phyloP scores from a whole-genome alignment of 1,140 invertebrate genomes.

The Himalopsyche phryganea region DNA sequence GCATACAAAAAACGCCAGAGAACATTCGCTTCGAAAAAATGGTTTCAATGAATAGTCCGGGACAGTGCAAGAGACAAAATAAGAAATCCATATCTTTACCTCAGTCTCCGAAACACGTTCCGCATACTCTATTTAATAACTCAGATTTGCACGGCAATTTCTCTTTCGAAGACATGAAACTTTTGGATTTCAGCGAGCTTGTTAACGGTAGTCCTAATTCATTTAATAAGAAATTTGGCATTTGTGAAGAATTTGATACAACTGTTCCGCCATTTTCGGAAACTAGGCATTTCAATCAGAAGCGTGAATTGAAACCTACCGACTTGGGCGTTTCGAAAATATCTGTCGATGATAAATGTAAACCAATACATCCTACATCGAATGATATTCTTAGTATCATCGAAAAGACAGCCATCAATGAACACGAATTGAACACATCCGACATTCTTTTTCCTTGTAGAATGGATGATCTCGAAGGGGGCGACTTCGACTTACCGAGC shows the following conservation, averaged over 20 bases:
- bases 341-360: neutral
- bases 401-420: slow-evolving; percentile 9
- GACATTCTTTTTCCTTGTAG: slow-evolving; percentile 13
- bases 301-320: slow-evolving; percentile 1
- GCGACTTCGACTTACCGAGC: slow-evolving; percentile 28
- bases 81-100: slow-evolving; percentile 27
- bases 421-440: slow-evolving; percentile 17
- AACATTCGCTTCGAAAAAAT: too few species aligned
- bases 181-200: slow-evolving; percentile 24
- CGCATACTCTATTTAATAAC: neutral
- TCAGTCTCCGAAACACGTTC: slow-evolving; percentile 17
- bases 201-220: slow-evolving; percentile 21
- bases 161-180: slow-evolving; percentile 27
- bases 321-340: neutral
- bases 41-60: too few species aligned
- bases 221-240: slow-evolving; percentile 28
- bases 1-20: too few species aligned
- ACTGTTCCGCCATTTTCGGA: slow-evolving; percentile 2
- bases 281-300: slow-evolving; percentile 4
- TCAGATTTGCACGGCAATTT: slow-evolving; percentile 22
- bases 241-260: slow-evolving; percentile 17
- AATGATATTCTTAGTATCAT: slow-evolving; percentile 10
- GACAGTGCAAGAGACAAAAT: slow-evolving; percentile 15
- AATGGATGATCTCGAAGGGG: slow-evolving; percentile 17
- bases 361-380: neutral